phyloP scores from a whole-genome alignment of 2,113 vertebrate species.

The Urocitellus parryii region DNA sequence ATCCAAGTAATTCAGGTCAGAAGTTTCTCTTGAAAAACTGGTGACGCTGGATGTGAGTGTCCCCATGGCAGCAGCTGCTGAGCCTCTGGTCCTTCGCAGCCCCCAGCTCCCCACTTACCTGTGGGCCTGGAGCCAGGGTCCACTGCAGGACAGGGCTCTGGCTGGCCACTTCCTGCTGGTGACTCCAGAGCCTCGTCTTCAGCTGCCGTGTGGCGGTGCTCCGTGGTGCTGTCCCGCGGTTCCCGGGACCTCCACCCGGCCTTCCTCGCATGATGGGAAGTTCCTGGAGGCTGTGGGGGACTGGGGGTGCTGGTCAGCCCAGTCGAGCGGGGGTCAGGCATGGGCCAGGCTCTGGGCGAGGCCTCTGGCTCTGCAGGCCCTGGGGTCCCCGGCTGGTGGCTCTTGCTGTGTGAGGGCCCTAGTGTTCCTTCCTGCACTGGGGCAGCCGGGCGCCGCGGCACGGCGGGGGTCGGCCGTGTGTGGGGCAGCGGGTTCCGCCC shows the following conservation, averaged over 20 bases:
- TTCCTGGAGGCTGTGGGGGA: neutral
- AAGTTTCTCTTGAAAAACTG: neutral
- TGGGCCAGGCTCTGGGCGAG: neutral
- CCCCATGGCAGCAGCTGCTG: fast-evolving
- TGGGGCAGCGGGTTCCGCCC: no score
- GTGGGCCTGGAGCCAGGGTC: neutral
- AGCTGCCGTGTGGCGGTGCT: neutral
- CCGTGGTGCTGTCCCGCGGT: fast-evolving
- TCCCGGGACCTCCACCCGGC: no score
- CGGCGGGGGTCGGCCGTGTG: no score
- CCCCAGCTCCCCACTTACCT: no score
- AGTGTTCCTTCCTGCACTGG: neutral
- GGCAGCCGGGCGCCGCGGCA: neutral
- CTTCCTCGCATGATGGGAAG: neutral
- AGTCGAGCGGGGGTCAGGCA: neutral
- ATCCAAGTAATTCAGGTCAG: neutral
- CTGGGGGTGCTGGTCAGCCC: no score
- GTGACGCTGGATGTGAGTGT: neutral
- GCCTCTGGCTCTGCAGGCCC: neutral
- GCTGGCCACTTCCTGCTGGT: no score
- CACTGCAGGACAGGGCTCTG: neutral
- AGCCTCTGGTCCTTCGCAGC: neutral
- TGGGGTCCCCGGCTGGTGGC: neutral
- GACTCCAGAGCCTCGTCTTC: neutral
- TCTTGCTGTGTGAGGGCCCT: neutral